Evolutionary conservation across 2,797 vertebrate species (phyloP).

Genomic region (Lepus oiostolus): DNA sequence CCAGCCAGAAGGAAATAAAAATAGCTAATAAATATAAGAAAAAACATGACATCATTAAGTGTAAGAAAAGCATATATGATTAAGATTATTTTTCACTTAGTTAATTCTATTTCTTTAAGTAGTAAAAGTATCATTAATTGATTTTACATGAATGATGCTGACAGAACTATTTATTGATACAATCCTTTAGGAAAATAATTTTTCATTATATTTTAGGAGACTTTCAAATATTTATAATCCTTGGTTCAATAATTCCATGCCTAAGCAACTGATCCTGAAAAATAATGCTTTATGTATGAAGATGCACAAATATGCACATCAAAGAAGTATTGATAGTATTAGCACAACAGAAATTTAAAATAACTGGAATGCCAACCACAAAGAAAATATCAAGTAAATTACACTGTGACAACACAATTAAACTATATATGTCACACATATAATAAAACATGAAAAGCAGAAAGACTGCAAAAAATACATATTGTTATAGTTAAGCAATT

Average conservation of each 20-base stretch:
- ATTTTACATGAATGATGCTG: not conserved
- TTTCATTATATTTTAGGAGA: constrained; percentile 16
- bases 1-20: constrained; percentile 13
- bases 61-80: not conserved
- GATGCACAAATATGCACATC: not conserved
- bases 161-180: not conserved
- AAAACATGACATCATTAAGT: not conserved
- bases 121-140: not conserved
- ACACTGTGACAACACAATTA: not conserved
- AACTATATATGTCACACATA: not conserved
- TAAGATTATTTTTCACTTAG: not conserved
- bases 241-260: not conserved
- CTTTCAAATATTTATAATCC: not conserved
- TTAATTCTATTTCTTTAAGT: constrained; percentile 28
- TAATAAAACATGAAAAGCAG: constrained; percentile 30
- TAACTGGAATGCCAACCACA: not conserved
- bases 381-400: not conserved
- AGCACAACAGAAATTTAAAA: constrained; percentile 3
- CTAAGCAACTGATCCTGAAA: constrained; percentile 5
- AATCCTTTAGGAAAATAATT: not conserved
- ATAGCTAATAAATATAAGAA: not conserved
- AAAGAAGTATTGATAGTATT: not conserved
- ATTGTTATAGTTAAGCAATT: constrained; percentile 14
- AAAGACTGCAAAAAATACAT: constrained; percentile 29
- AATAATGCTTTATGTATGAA: not conserved